phyloP scores from a whole-genome alignment of 2,113 vertebrate genomes.

The Bagarius yarrelli region DNA sequence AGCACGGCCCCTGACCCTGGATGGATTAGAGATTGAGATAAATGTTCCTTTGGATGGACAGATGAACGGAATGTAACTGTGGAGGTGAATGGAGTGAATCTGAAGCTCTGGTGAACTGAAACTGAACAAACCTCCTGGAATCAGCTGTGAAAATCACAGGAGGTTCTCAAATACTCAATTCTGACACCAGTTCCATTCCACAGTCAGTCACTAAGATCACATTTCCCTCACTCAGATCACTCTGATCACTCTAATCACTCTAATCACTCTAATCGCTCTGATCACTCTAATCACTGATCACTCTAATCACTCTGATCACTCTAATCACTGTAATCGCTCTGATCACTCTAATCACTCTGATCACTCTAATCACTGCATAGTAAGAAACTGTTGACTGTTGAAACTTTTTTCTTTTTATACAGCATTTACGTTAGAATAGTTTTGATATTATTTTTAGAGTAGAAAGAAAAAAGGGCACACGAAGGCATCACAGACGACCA shows the following conservation, averaged over 20 bases:
- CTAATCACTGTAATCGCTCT: background rate
- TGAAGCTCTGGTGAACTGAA: slow-evolving; percentile 32
- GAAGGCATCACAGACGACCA: slow-evolving; percentile 12
- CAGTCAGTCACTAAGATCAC: background rate
- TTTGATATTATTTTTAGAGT: slow-evolving; percentile 68
- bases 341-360: background rate
- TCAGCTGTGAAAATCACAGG: background rate
- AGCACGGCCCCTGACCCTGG: too few relatives aligned
- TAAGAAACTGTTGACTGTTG: background rate
- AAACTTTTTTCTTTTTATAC: slow-evolving; percentile 40
- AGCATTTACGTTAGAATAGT: slow-evolving; percentile 61
- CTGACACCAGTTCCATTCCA: background rate
- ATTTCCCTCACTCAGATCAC: background rate
- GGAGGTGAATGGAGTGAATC: too few relatives aligned
- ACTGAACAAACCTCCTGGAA: background rate
- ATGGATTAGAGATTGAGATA: too few relatives aligned
- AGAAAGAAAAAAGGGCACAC: slow-evolving; percentile 19
- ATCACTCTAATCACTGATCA: background rate
- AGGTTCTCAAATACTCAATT: background rate
- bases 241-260: background rate
- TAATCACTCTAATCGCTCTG: background rate
- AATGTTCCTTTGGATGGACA: too few relatives aligned
- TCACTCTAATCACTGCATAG: background rate
- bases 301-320: background rate
- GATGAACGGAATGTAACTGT: too few relatives aligned